Evolutionary conservation across 2,797 vertebrate species (phyloP).

Genomic region (Amphiprion clarkii): DNA sequence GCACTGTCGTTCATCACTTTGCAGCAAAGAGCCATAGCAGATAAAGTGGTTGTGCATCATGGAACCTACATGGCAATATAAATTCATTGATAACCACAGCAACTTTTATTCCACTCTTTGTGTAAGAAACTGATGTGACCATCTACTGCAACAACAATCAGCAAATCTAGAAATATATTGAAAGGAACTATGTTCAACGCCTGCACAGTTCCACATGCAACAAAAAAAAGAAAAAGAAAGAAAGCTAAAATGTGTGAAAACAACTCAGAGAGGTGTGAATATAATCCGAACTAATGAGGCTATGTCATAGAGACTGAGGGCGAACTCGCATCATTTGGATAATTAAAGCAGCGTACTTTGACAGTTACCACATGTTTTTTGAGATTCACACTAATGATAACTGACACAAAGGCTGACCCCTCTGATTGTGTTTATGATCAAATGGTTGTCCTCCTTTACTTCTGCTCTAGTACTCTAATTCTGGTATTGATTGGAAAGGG

Average conservation of each 20-base stretch:
- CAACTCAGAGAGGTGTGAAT: constrained; percentile 80
- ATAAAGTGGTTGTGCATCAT: constrained; percentile 2
- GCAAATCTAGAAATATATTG: constrained; percentile 26
- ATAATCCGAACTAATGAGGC: constrained; percentile 85
- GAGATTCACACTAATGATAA: constrained; percentile 54
- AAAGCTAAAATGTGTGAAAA: constrained; percentile 70
- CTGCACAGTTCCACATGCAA: constrained; percentile 18
- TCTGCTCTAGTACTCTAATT: constrained; percentile 49
- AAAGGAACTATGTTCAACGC: constrained; percentile 18
- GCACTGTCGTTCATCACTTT: constrained; percentile 27
- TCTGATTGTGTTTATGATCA: constrained; percentile 61
- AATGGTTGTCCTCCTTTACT: constrained; percentile 49
- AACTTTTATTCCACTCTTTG: neutral
- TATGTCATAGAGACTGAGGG: constrained; percentile 62
- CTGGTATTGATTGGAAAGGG: constrained; percentile 33
- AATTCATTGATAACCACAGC: neutral
- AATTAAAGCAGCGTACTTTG: constrained; percentile 78
- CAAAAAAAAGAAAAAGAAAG: neutral
- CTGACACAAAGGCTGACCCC: constrained; percentile 49
- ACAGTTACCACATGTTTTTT: constrained; percentile 73
- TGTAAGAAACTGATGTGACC: constrained; percentile 5
- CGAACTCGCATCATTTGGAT: constrained; percentile 69
- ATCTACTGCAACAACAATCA: constrained; percentile 50
- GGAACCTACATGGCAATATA: neutral
- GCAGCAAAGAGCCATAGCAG: constrained; percentile 7